A percentile compares a stretch with the other conserved stretches of the same genome.
These are phyloP conservation scores for Heterotis niloticus DNA, from an alignment of 2,113 vertebrate genomes.

Conservation along the genomic window DNA sequence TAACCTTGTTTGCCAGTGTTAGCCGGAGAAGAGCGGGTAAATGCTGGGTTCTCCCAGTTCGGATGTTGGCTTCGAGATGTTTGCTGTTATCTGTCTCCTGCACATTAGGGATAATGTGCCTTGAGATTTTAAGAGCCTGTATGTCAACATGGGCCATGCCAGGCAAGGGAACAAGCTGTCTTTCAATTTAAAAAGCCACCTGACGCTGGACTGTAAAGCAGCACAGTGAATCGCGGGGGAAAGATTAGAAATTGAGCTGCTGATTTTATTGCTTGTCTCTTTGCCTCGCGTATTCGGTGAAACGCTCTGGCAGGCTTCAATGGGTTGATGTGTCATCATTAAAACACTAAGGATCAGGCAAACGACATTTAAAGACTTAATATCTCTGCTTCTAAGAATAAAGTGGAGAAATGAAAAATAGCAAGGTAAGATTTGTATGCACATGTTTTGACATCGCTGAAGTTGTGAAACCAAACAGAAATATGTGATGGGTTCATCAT, in stretches of 20 bases:
- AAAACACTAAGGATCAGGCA: slow-evolving; percentile 7
- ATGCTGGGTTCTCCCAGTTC: slow-evolving; percentile 11
- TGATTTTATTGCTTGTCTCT: slow-evolving; percentile 8
- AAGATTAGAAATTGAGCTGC: slow-evolving; percentile 15
- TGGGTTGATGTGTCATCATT: slow-evolving; percentile 10
- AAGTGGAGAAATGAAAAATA: neutral
- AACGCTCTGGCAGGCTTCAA: neutral
- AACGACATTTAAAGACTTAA: neutral
- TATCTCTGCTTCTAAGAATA: neutral
- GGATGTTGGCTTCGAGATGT: neutral
- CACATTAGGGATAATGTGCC: slow-evolving; percentile 16
- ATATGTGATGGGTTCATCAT: neutral
- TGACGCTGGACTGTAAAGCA: neutral
- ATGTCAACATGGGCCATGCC: neutral
- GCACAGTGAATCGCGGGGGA: neutral
- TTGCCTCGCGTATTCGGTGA: neutral
- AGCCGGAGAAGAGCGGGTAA: slow-evolving; percentile 22
- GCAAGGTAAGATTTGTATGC: slow-evolving; percentile 1
- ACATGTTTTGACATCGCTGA: neutral
- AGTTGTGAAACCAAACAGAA: neutral
- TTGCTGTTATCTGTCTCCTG: slow-evolving; percentile 3
- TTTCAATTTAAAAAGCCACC: neutral
- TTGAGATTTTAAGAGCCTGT: neutral
- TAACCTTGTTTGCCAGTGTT: slow-evolving; percentile 41
- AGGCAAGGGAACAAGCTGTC: neutral